Percentiles rank a stretch among this genome's conserved stretches.
Conservation (phyloP, 2,113 vertebrate genomes). For the Rhabdornis inornatus region DNA sequence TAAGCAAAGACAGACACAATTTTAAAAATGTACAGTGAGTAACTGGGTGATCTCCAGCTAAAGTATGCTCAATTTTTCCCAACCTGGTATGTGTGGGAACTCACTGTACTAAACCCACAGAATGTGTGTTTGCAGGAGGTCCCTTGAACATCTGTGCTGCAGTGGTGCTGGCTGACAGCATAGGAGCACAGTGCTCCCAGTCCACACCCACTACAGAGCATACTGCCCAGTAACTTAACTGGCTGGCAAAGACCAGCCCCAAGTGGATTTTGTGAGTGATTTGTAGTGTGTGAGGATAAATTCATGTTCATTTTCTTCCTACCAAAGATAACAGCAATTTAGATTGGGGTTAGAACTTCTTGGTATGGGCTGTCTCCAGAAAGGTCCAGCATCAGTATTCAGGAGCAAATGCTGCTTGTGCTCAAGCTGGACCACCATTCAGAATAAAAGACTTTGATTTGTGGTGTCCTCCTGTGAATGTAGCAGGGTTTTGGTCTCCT, state of each 20-base stretch:
- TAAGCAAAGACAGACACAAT: background rate
- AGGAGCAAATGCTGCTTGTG: background rate
- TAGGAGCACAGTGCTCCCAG: background rate
- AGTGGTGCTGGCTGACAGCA: background rate
- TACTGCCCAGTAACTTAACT: background rate
- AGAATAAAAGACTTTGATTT: background rate
- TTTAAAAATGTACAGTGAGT: background rate
- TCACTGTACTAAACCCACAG: background rate
- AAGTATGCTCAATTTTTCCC: background rate
- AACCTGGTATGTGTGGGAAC: background rate
- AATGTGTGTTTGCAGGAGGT: background rate
- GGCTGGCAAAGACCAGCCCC: background rate
- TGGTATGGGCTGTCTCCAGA: background rate
- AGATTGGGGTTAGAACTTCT: background rate
- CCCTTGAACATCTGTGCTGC: background rate
- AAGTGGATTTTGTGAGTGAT: background rate
- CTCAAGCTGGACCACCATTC: background rate
- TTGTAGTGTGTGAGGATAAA: background rate
- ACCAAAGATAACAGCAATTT: background rate
- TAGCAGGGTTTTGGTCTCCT: background rate
- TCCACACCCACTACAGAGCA: rapidly evolving
- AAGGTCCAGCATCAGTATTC: background rate
- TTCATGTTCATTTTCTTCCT: background rate
- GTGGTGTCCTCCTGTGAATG: background rate
- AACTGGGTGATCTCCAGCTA: background rate